These are phyloP conservation scores for Trachelus stipa DNA, from an alignment of 2,888 invertebrate species.

Conservation along the genomic window DNA sequence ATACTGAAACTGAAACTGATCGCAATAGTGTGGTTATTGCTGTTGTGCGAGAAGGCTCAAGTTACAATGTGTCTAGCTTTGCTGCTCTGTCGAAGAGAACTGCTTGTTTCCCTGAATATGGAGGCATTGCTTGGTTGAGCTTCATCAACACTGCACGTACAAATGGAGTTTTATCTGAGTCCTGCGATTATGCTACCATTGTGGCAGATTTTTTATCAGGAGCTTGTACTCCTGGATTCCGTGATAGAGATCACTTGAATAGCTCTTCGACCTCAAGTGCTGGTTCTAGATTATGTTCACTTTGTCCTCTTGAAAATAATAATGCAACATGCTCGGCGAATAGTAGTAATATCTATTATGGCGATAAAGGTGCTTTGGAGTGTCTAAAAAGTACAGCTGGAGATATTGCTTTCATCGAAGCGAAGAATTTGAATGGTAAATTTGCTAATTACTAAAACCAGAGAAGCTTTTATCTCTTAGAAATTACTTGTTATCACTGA, in stretches of 20 bases:
- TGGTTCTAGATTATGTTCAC: conserved; percentile 38
- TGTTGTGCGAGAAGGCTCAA: conserved; percentile 66
- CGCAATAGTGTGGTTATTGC: conserved; percentile 70
- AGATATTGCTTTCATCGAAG: conserved; percentile 74
- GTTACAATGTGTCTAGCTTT: conserved; percentile 65
- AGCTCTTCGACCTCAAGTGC: conserved; percentile 3
- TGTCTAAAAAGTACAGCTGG: conserved; percentile 70
- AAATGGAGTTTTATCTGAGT: conserved; percentile 66
- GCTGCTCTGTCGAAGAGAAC: conserved; percentile 70
- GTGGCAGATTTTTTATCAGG: conserved; percentile 71
- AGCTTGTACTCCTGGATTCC: conserved; percentile 75
- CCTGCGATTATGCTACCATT: conserved; percentile 72
- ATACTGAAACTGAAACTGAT: conserved; percentile 70
- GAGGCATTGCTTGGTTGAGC: conserved; percentile 75
- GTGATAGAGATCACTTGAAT: conserved; percentile 65
- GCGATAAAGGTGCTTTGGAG: conserved; percentile 72
- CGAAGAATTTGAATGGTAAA: conserved; percentile 67
- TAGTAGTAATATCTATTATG: conserved; percentile 70
- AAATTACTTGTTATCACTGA: background rate
- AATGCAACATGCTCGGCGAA: conserved; percentile 69
- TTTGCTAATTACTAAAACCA: background rate
- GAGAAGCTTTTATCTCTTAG: conserved; percentile 8
- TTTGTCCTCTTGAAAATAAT: conserved; percentile 38
- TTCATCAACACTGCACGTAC: conserved; percentile 71
- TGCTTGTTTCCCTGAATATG: conserved; percentile 77